Base-by-base conservation (phyloP, 2,888 invertebrate species). In the Noctua pronuba region DNA sequence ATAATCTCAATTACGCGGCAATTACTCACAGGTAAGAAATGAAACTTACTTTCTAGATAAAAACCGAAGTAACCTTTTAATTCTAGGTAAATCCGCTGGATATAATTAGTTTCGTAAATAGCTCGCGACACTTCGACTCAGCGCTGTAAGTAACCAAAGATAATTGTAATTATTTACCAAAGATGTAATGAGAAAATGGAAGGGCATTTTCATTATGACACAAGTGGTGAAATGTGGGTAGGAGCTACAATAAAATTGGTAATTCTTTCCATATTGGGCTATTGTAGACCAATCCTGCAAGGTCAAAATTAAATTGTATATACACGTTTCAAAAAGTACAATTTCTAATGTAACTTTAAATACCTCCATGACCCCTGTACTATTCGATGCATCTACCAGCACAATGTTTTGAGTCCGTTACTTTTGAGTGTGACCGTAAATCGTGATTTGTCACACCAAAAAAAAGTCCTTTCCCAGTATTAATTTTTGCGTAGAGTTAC, bases 121-220 rank as follows among this genome's bases (percentile, higher is more conserved):
- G 21, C 31, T 58, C n/a, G 16, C 13, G 52, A 52, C 38, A n/a
- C 16, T 83, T 60, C 44, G 18, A 38, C 28, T 68, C 46, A 16
- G 49, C n/a, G 52, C 24, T 11, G 38, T 49, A 41, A 52, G 24
- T 46, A 46, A 49, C 7, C 6, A n/a, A 31, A 38, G 38, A 64
- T 68, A 78, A 67, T 55, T 67, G 31, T 79, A 38, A 77, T 77
- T 35, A 83, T 66, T 41, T 55, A 5, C 24, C 44, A 6, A 46
- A 64, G 62, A 64, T 67, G 28, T 49, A 24, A 18, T 13, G 28
- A 41, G 1, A 24, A 52, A 68, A 55, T 84, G 52, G 49, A 77
- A 73, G 8, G 18, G 24, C 13, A 11, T 35, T 35, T 35, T 35
- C 4, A 21, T 18, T 60, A 31, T 18, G 18, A 18, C 18, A 60